phyloP scores from a whole-genome alignment of 2,113 vertebrate genomes.

The Albula goreensis region DNA sequence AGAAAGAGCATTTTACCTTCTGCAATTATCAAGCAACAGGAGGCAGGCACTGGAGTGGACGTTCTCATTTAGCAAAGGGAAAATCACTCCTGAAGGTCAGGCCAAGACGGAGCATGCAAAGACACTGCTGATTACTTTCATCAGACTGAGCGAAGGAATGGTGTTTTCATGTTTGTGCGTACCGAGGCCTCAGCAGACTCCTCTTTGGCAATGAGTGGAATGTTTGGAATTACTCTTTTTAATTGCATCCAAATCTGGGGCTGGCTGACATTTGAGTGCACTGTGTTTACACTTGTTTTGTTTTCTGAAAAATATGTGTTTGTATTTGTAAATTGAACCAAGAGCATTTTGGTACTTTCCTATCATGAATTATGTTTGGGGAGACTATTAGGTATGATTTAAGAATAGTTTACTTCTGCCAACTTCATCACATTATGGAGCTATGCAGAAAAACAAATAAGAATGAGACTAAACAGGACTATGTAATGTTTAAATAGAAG shows the following conservation, averaged over 20 bases:
- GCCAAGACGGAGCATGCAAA: not conserved
- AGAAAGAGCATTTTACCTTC: conserved; percentile 36
- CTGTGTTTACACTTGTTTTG: not conserved
- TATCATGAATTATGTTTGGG: not conserved
- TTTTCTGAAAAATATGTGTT: not conserved
- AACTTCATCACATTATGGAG: not conserved
- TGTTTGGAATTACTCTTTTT: not conserved
- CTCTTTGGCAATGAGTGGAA: not conserved
- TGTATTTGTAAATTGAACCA: not conserved
- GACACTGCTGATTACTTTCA: not conserved
- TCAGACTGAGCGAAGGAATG: not conserved
- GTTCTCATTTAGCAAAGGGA: not conserved
- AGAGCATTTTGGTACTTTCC: not conserved
- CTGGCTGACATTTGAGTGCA: not conserved
- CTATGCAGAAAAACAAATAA: not conserved
- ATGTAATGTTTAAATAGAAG: not conserved
- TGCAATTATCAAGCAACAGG: conserved; percentile 37
- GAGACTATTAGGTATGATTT: not conserved
- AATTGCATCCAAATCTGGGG: not conserved
- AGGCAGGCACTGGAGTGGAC: conserved; percentile 24
- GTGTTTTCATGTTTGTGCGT: not conserved
- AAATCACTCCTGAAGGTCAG: not conserved
- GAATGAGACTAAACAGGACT: not conserved
- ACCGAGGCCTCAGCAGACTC: not conserved
- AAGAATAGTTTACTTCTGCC: too few relatives aligned